Percentiles rank a stretch among this genome's conserved stretches.
Evolutionary conservation across 2,113 vertebrate genomes (phyloP).

Genomic region (Himantopus leucocephalus): DNA sequence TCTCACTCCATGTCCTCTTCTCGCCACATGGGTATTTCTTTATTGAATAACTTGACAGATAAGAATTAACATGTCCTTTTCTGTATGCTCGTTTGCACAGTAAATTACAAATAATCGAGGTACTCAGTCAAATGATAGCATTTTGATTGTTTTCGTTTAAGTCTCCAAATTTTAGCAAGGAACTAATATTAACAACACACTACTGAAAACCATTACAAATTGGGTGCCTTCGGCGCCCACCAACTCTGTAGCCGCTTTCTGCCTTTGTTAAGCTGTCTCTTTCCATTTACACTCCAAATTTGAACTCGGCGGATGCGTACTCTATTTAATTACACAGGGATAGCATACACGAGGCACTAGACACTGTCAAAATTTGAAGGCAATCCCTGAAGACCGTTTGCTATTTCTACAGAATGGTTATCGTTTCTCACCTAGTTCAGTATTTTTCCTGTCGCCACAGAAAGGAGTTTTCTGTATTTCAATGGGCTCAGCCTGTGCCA

Average conservation of each 20-base stretch:
- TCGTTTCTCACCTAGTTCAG: background rate
- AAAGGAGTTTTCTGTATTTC: background rate
- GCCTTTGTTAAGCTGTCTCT: background rate
- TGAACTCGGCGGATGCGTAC: background rate
- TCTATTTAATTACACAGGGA: background rate
- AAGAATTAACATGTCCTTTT: background rate
- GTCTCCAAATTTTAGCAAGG: background rate
- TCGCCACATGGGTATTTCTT: background rate
- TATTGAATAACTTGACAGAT: background rate
- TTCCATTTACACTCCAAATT: background rate
- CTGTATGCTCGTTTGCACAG: background rate
- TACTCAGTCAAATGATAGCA: background rate
- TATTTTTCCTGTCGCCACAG: background rate
- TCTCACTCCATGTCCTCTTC: background rate
- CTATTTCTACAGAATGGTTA: background rate
- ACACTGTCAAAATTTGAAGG: background rate
- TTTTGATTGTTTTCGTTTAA: background rate
- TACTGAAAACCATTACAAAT: background rate
- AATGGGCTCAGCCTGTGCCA: background rate
- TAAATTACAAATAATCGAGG: background rate
- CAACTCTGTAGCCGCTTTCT: background rate
- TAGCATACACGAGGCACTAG: background rate
- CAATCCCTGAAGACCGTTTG: background rate
- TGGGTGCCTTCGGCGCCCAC: background rate
- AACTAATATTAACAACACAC: background rate